phyloP scores from a whole-genome alignment of 2,888 invertebrate species.

The Acanthosepion esculentum region DNA sequence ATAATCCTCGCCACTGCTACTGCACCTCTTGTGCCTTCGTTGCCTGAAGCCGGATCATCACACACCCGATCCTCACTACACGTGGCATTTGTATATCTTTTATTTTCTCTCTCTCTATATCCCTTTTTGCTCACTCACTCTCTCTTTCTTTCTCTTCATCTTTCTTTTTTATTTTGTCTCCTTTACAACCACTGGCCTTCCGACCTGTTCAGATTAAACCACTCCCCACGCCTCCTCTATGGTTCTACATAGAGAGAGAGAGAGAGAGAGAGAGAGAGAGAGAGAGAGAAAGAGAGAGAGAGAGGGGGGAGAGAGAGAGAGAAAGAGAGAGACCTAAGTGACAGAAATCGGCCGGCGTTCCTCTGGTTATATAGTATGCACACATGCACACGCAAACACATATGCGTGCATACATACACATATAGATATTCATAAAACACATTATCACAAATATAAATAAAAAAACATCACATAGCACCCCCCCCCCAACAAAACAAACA shows the following conservation, averaged over 20 bases:
- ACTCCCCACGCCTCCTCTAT: neutral
- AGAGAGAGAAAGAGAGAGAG: too few species aligned
- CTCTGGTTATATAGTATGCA: neutral
- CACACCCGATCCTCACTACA: neutral
- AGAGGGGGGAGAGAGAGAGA: too few species aligned
- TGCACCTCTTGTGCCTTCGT: neutral
- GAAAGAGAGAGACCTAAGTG: neutral
- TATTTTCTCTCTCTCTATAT: neutral
- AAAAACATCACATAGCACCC: neutral
- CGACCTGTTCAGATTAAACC: neutral
- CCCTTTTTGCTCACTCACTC: neutral
- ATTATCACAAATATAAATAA: neutral
- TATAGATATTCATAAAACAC: neutral
- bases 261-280: too few species aligned
- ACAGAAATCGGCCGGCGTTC: neutral
- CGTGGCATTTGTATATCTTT: neutral
- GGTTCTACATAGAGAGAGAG: neutral
- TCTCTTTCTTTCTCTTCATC: neutral
- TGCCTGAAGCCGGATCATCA: neutral
- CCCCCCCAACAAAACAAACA: neutral
- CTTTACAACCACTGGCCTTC: neutral
- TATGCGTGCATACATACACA: neutral
- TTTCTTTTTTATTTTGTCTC: neutral
- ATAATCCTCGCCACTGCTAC: neutral
- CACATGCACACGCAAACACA: neutral